Percentiles rank a stretch among this genome's conserved stretches.
Evolutionary conservation across 1,140 invertebrate species (phyloP).

Genomic region (Cryptotermes secundus): DNA sequence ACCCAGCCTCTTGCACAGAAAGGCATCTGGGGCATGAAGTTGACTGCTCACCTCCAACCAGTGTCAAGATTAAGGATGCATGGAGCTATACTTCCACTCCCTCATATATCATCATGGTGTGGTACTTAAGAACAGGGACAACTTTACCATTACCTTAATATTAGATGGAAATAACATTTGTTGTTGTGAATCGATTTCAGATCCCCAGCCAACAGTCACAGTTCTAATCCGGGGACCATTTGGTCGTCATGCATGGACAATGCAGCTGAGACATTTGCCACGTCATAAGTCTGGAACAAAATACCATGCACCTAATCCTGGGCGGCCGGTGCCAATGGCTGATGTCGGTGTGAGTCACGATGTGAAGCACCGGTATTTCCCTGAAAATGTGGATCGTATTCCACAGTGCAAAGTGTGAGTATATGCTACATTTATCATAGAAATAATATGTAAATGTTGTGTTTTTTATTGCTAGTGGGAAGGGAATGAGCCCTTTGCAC

Average conservation of each 20-base stretch:
- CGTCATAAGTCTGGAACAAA: conserved; percentile 73
- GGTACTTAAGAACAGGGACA: no score
- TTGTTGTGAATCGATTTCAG: conserved; percentile 39
- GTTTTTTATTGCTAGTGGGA: no score
- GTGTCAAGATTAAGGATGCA: no score
- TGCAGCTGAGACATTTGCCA: conserved; percentile 82
- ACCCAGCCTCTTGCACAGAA: no score
- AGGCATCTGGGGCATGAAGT: no score
- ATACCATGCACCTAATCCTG: conserved; percentile 68
- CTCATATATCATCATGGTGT: no score
- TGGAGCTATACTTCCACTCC: no score
- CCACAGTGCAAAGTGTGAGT: conserved; percentile 76
- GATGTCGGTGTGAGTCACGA: conserved; percentile 57
- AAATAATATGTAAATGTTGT: no score
- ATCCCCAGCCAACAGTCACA: conserved; percentile 61
- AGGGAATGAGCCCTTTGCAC: no score
- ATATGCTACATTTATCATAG: neutral
- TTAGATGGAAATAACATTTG: neutral
- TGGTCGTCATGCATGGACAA: conserved; percentile 91
- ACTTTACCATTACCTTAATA: no score
- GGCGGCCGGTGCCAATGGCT: conserved; percentile 74
- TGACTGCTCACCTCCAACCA: no score
- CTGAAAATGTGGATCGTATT: conserved; percentile 79
- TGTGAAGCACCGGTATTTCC: conserved; percentile 75
- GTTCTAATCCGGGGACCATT: conserved; percentile 87